phyloP scores from a whole-genome alignment of 2,113 vertebrate species.

The Tympanuchus pallidicinctus region DNA sequence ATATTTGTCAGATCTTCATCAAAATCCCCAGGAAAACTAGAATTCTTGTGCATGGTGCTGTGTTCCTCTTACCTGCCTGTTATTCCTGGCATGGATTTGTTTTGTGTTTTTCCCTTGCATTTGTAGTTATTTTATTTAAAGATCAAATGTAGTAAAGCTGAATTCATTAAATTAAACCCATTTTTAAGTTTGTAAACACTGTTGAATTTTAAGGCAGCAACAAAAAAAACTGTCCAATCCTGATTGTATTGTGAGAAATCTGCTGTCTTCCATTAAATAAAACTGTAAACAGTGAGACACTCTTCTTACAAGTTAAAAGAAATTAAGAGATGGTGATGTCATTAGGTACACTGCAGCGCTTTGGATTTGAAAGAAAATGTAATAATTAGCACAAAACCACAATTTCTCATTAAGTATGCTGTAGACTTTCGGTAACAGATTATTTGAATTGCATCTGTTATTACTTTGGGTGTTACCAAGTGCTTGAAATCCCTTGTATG shows the following conservation, averaged over 20 bases:
- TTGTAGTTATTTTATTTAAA: neutral
- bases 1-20: neutral
- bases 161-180: neutral
- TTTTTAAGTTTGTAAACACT: neutral
- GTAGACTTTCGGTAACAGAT: conserved; percentile 19
- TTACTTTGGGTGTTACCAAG: conserved; percentile 8
- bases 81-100: neutral
- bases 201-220: neutral
- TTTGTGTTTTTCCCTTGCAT: neutral
- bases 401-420: neutral
- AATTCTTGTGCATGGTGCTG: neutral
- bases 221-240: neutral
- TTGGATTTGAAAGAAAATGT: neutral
- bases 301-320: neutral
- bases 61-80: neutral
- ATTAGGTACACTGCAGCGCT: neutral
- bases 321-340: neutral
- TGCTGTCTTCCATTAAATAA: neutral
- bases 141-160: neutral
- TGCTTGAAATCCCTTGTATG: conserved; percentile 21
- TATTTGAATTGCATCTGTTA: conserved; percentile 19
- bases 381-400: neutral
- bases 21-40: neutral
- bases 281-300: neutral
- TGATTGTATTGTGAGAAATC: neutral